These are phyloP conservation scores for Euzophera pinguis DNA, from an alignment of 2,888 invertebrate genomes.

Conservation along the genomic window DNA sequence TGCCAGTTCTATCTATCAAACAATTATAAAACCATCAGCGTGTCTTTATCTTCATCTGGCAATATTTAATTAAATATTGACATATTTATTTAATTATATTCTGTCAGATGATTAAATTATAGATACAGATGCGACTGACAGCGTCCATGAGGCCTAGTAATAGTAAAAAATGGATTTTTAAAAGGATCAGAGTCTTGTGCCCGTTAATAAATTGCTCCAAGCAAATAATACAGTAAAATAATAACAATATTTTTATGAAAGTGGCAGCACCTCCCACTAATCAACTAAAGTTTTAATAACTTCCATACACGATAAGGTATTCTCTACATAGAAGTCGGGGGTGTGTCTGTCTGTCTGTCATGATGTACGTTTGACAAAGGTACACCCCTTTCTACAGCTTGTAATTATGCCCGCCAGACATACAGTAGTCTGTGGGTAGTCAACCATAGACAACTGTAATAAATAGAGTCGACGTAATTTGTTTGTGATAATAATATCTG, in stretches of 20 bases:
- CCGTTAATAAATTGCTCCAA: too few species aligned
- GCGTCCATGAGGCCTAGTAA: too few species aligned
- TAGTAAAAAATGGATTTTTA: too few species aligned
- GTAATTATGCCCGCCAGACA: conserved; percentile 8
- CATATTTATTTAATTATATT: neutral
- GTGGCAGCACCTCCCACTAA: conserved; percentile 1
- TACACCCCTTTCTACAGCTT: conserved; percentile 6
- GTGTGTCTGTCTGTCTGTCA: conserved; percentile 8
- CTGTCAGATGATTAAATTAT: too few species aligned
- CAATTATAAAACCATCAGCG: conserved; percentile 23
- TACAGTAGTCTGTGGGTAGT: conserved; percentile 4
- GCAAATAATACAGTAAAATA: neutral
- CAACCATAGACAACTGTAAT: neutral
- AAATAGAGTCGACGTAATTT: neutral
- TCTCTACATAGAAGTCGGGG: neutral
- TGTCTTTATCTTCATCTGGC: neutral
- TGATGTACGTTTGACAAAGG: conserved; percentile 10
- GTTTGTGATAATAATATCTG: neutral
- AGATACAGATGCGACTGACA: too few species aligned
- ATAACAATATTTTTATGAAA: neutral
- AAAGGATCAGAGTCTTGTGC: too few species aligned
- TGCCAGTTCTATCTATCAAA: conserved; percentile 17
- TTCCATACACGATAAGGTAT: neutral
- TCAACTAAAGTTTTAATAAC: conserved; percentile 1
- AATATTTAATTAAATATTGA: neutral